These are phyloP conservation scores for Hestina assimilis DNA, from an alignment of 1,140 invertebrate genomes.

Conservation along the genomic window DNA sequence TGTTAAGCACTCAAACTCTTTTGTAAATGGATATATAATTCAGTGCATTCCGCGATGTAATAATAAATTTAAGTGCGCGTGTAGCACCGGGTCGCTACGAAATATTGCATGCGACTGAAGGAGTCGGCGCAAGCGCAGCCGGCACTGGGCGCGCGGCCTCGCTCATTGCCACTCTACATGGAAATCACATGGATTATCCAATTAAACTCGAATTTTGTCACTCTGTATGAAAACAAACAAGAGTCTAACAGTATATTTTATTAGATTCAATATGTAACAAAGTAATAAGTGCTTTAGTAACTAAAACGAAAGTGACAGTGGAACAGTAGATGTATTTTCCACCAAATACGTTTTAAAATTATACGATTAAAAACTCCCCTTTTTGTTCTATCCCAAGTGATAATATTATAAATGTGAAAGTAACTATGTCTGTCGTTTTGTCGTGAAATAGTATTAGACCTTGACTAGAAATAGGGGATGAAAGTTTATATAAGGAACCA, in stretches of 20 bases:
- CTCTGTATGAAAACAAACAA: neutral
- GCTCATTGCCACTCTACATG: conserved; percentile 54
- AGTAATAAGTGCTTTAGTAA: neutral
- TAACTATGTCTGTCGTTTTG: too few relatives aligned
- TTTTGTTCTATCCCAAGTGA: too few relatives aligned
- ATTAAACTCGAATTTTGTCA: conserved; percentile 5
- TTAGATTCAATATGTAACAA: too few relatives aligned
- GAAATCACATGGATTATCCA: conserved; percentile 19
- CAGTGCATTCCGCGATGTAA: conserved; percentile 24
- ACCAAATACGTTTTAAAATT: too few relatives aligned
- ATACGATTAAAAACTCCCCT: too few relatives aligned
- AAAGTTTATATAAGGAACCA: too few relatives aligned
- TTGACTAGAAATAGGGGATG: too few relatives aligned
- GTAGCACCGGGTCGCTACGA: conserved; percentile 46
- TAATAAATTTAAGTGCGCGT: conserved; percentile 21
- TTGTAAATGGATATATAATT: neutral
- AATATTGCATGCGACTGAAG: conserved; percentile 49
- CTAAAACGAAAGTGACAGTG: neutral
- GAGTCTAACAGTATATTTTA: too few relatives aligned
- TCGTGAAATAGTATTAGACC: too few relatives aligned
- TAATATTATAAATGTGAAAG: too few relatives aligned
- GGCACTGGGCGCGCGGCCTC: conserved; percentile 29
- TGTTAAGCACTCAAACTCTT: conserved; percentile 2
- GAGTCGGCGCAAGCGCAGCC: conserved; percentile 38
- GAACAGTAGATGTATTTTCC: too few relatives aligned